These are phyloP conservation scores for Dichetophora obliterata DNA, from an alignment of 2,888 invertebrate genomes.

Conservation along the genomic window DNA sequence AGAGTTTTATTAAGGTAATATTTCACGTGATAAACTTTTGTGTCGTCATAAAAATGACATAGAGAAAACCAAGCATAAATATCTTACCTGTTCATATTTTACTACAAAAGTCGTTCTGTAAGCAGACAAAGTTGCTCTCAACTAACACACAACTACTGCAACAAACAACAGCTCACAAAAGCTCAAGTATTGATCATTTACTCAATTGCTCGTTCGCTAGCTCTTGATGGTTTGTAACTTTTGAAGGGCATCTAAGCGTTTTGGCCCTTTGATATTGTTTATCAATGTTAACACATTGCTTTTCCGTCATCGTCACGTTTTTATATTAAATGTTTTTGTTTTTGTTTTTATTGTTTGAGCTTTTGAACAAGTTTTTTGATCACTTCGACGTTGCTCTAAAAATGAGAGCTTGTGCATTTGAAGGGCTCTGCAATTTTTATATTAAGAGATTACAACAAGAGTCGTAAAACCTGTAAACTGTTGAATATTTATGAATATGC, in stretches of 20 bases:
- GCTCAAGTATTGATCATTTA: background rate
- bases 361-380: background rate
- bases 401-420: background rate
- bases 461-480: slow-evolving; percentile 27
- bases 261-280: slow-evolving; percentile 24
- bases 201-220: background rate
- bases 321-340: background rate
- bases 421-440: slow-evolving; percentile 25
- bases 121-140: no score
- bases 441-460: slow-evolving; percentile 11
- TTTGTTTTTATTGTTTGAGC: background rate
- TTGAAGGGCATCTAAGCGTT: slow-evolving; percentile 38
- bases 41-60: no score
- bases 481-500: slow-evolving; percentile 21
- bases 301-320: no score
- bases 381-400: background rate
- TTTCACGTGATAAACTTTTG: no score
- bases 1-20: no score
- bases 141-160: no score
- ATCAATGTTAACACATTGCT: slow-evolving; percentile 15
- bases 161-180: no score
- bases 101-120: no score
- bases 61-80: no score
- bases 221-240: background rate
- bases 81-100: no score